These are phyloP conservation scores for Leptura quadrifasciata DNA, from an alignment of 2,888 invertebrate species.

Conservation along the genomic window DNA sequence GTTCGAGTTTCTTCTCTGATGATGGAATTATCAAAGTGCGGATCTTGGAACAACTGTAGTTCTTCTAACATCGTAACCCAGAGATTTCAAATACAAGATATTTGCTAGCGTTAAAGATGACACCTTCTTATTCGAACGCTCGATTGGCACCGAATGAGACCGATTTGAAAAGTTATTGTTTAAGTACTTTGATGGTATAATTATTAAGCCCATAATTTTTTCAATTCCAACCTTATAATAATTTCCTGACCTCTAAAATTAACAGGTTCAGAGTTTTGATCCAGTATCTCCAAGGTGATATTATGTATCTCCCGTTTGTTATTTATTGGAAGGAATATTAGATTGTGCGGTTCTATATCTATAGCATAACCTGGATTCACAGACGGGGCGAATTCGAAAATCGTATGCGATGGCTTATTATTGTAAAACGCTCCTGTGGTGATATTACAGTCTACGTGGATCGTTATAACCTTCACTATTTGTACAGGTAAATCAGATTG, in stretches of 20 bases:
- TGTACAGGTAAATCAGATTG: slow-evolving; percentile 54
- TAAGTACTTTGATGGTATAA: not conserved
- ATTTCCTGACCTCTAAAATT: slow-evolving; percentile 61
- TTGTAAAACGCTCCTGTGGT: slow-evolving; percentile 63
- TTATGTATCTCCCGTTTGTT: slow-evolving; percentile 52
- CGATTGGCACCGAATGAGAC: not conserved
- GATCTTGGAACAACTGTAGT: slow-evolving; percentile 29
- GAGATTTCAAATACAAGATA: slow-evolving; percentile 20
- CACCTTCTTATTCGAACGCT: not conserved
- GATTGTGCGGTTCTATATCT: slow-evolving; percentile 59
- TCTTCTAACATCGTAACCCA: slow-evolving; percentile 31
- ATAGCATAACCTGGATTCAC: slow-evolving; percentile 5
- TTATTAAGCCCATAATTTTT: slow-evolving; percentile 4
- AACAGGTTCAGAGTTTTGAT: slow-evolving; percentile 54
- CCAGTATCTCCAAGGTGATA: slow-evolving; percentile 60
- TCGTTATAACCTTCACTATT: slow-evolving; percentile 54
- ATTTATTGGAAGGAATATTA: slow-evolving; percentile 65
- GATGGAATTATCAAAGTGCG: slow-evolving; percentile 12
- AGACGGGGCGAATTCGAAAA: too few species aligned
- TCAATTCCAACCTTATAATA: slow-evolving; percentile 58
- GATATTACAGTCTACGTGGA: slow-evolving; percentile 60
- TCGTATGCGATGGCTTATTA: slow-evolving; percentile 62
- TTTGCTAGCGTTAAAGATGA: not conserved
- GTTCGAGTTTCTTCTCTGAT: slow-evolving; percentile 50
- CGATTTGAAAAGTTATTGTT: not conserved